Base-by-base conservation (phyloP, 2,113 vertebrate genomes). In the Peromyscus maniculatus region DNA sequence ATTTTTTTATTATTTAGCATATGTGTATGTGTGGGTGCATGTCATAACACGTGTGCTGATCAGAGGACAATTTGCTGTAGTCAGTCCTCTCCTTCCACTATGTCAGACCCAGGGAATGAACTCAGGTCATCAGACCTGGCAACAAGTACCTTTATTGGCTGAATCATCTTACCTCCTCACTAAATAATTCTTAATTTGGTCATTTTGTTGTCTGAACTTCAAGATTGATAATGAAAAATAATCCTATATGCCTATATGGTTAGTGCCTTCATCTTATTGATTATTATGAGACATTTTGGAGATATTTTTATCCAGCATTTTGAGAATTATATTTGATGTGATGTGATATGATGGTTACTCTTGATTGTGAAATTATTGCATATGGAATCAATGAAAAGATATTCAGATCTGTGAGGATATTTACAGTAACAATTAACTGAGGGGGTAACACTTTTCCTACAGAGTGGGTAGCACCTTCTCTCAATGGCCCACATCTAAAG, bases 111-210 rank as follows among this genome's bases (percentile, higher is more conserved):
- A 43, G 59, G 39, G 39, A 86, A 31, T 86, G 59, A 64, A 64
- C 26, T 86, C 59, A 64, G 24, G 6, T 64, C 16, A 5, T 66
- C 3, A 66, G 39, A 28, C n/a, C 28, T 84, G 24, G 57, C 24
- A 1, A 84, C 24, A 15, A 84, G 7, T 13, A 31, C 39, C n/a
- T 46, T 66, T 28, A 4, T n/a, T 43, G 24, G 24, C 13, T 46
- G n/a, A 28, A 8, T 26, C 39, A 86, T 31, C 15, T 43, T 43
- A 43, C 7, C 2, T 43, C n/a, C 21, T 91, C 31, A 80, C 21
- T 91, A 46, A 91, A 88, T 36, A 89, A 36, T 96, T 92, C 90
- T 97, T 92, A 75, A 90, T 92, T 96, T 92, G 46, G 11, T 83
- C 67, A 66, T 72, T 91, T 62, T 8, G 59, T 82, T 46, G 4